Base-by-base conservation (phyloP, 1,140 invertebrate genomes). In the Trachymyrmex septentrionalis region DNA sequence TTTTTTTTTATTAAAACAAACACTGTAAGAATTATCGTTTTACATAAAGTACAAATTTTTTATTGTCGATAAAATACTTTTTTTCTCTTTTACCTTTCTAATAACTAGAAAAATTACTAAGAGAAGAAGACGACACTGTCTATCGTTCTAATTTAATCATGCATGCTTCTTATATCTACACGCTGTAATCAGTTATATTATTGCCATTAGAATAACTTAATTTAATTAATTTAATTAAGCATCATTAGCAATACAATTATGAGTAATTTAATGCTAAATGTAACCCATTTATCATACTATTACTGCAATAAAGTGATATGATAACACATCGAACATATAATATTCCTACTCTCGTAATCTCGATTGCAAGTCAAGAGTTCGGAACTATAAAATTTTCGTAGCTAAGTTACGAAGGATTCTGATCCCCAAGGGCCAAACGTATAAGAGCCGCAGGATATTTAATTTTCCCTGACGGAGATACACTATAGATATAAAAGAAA, bases 381-480 rank as follows among this genome's bases (percentile, higher is more conserved):
- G 78, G 72, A 90, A 84, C 64, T 89, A 67, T 87, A 84, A 90
- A 78, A 87, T 69, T 71, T 44, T 50, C 73, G 19, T 53, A 57
- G 81, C 34, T 78, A 85, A 89, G 59, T 87, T 87, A 72, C 76
- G 63, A 87, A 85, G 72, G 80, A 21, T 57, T 71, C 27, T 53
- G 75, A 80, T 21, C 73, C 38, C 59, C 19, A 30, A 48, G 27
- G 59, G 30, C 19, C 48, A 19, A 81, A 30, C 53, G 66, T 55
- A 34, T 34, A 87, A 71, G 27, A 66, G 30, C 75, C 16, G 27
- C 10, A 66, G 75, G 81, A 88, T 90, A 90, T 90, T 90, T 90
- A 90, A 90, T 90, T 90, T 90, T 88, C 72, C 72, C 24, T 59
- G 24, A 10, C 12, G 59, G 63, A 67, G 50, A 16, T 16, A 44